Base-by-base conservation (phyloP, 2,888 invertebrate species). In the Catocala fraxini region DNA sequence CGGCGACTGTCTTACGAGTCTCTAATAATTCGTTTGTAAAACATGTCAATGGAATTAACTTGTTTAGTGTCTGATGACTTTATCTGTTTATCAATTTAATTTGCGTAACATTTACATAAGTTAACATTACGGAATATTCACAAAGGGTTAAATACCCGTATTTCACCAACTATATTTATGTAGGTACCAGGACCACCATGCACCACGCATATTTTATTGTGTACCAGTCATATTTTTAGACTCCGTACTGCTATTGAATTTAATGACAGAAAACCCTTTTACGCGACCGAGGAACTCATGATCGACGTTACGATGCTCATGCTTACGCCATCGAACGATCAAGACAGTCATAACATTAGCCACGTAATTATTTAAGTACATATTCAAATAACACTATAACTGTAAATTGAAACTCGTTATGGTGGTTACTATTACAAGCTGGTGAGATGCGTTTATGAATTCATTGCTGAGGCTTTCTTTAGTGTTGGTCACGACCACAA, bases 1-100 rank as follows among this genome's bases (percentile, higher is more conserved):
- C 59, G 35, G 57, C 61, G 56, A 65, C 68, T 70, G 25, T 63
- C 61, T 71, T 63, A 63, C 66, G 56, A 60, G 45, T 56, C 64
- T 65, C 58, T 75, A 73, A 25, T 25, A 25, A 70, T 68, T 63
- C 48, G 61, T 64, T 66, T 63, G 68, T 68, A 68, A 72, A 71
- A 56, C 64, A 61, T 53, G 63, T 12, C 61, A 71, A 77, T 65
- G 9, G 4, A 69, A 71, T 65, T 69, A 70, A 59, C 55, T 64
- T 54, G 63, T 71, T 76, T 73, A 73, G 67, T 75, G 71, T 80
- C 68, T 74, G 71, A 80, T 65, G 74, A 63, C 33, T 68, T 56
- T 39, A 60, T 59, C 39, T 13, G 47, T 51, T 45, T 59, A 59
- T 65, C 65, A 63, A 47, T 63, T 64, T 15, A 49, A 46, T 59